Percentiles rank a stretch among this genome's conserved stretches.
These are phyloP conservation scores for Neosilurus mollespiculum DNA, from an alignment of 2,797 vertebrate species.

Conservation along the genomic window DNA sequence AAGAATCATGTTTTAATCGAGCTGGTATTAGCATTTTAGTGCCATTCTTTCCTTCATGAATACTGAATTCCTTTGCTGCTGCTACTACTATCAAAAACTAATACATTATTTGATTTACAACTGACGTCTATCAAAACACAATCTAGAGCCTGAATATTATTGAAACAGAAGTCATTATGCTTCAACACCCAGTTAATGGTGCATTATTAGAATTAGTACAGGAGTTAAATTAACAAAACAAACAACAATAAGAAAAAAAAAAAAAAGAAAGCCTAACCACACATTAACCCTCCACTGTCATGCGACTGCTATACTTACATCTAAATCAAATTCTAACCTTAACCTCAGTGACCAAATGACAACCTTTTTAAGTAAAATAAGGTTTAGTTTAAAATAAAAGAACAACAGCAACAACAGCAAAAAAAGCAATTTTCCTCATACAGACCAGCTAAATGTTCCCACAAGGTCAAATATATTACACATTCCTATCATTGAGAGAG, in stretches of 20 bases:
- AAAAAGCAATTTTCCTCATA: not conserved
- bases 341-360: not conserved
- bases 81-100: conserved; percentile 5
- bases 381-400: not conserved
- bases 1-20: conserved; percentile 45
- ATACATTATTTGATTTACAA: conserved; percentile 31
- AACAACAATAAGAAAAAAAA: not conserved
- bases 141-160: not conserved
- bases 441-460: not conserved
- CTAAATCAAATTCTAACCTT: not conserved
- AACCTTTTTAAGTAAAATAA: not conserved
- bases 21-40: conserved; percentile 39
- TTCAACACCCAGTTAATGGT: not conserved
- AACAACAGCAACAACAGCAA: too few relatives aligned
- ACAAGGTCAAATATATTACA: not conserved
- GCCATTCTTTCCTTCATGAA: conserved; percentile 26
- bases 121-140: conserved; percentile 18
- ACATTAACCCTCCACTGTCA: not conserved
- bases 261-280: not conserved
- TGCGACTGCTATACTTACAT: not conserved
- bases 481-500: not conserved
- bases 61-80: conserved; percentile 24
- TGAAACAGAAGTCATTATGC: not conserved
- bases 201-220: not conserved
- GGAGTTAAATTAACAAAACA: not conserved